Conservation (phyloP, 2,797 vertebrate species). For the Enteromius paludinosus region DNA sequence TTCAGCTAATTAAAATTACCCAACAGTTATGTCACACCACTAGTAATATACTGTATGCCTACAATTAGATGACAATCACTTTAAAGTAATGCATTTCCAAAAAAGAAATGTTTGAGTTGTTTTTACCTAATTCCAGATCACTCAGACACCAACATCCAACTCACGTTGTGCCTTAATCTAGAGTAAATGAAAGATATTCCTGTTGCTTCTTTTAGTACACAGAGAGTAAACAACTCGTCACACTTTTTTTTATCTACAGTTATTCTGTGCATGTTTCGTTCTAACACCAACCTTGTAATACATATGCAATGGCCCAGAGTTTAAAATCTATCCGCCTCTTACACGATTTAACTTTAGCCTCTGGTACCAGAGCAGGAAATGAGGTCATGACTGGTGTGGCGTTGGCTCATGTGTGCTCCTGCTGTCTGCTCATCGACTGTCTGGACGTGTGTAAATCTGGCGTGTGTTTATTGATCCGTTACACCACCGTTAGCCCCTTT, state of each 20-base stretch:
- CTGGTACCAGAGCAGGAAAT: conserved; percentile 41
- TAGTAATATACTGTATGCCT: background rate
- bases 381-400: conserved; percentile 38
- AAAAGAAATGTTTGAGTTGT: background rate
- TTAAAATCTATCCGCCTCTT: conserved; percentile 4
- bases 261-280: background rate
- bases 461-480: conserved; percentile 62
- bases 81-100: background rate
- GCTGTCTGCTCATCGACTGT: conserved; percentile 42
- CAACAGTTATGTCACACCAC: background rate
- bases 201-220: background rate
- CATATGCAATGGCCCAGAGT: conserved; percentile 15
- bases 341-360: conserved; percentile 34
- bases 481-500: conserved; percentile 61
- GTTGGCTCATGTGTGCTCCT: conserved; percentile 22
- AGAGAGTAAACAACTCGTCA: background rate
- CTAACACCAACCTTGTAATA: background rate
- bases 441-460: conserved; percentile 54
- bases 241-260: conserved; percentile 1
- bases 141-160: background rate
- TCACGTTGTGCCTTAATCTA: background rate
- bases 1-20: background rate
- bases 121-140: background rate
- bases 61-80: background rate
- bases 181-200: background rate